Base-by-base conservation (phyloP, 2,113 vertebrate species). In the Vidua chalybeata region DNA sequence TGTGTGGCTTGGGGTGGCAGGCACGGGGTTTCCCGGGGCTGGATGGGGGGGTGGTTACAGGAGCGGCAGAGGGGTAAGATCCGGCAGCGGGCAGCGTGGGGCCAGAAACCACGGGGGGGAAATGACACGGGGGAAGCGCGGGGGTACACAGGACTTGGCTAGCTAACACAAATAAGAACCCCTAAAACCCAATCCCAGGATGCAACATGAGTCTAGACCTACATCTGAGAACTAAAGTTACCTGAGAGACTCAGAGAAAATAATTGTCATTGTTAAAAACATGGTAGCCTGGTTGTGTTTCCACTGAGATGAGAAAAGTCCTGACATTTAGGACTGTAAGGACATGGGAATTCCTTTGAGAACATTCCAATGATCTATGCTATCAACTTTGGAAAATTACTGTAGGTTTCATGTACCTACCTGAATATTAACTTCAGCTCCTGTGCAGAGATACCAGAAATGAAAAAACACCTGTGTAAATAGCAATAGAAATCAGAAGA, bases 311-410 rank as follows among this genome's bases (percentile, higher is more conserved):
- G 13, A 19, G 20, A 54, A 31, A 87, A 75, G 22, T 41, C 15
- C 5, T n/a, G 21, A 9, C 8, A 30, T 76, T 68, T 52, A 61
- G 19, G 28, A 69, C 1, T 1, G 17, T 23, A 73, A 86, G 19
- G 41, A 33, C 16, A 73, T 3, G 2, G 37, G n/a, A 76, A 37
- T 5, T 43, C 59, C 63, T 71, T 41, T 7, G 9, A 77, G 33
- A 4, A 30, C 5, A 8, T 33, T 11, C 3, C 4, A 2, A 4
- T 66, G n/a, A 52, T 33, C 51, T 56, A 20, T 1, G 3, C 9
- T 59, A 28, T 64, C 43, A 63, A 12, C 52, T 72, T 52, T 49
- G 54, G 19, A 67, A 84, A 58, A 81, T 54, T 11, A 52, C 16
- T 59, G 15, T 15, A n/a, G 8, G 18, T 16, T 76, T 91, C 28